Evolutionary conservation across 2,113 vertebrate genomes (phyloP).

Genomic region (Tenrec ecaudatus): DNA sequence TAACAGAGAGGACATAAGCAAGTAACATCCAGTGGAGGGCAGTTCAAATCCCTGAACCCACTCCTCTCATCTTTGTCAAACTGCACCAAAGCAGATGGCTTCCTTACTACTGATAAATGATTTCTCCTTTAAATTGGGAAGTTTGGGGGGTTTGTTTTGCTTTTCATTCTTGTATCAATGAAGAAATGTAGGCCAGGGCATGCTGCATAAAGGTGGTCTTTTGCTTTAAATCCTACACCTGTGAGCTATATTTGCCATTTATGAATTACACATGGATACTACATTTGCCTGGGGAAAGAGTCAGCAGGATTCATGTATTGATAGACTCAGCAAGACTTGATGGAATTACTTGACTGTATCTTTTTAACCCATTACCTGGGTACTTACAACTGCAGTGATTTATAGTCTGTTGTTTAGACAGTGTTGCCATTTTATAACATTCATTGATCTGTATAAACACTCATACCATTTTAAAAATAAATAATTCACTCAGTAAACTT

Average conservation of each 20-base stretch:
- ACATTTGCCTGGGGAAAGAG: neutral
- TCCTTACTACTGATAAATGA: neutral
- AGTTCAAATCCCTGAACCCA: neutral
- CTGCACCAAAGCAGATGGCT: neutral
- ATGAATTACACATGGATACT: constrained; percentile 22
- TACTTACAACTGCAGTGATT: constrained; percentile 18
- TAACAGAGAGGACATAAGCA: neutral
- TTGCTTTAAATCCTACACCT: neutral
- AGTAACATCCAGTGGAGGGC: neutral
- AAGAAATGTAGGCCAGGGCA: neutral
- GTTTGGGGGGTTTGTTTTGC: too few relatives aligned
- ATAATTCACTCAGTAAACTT: constrained; percentile 37
- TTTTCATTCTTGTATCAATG: neutral
- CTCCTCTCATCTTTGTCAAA: neutral
- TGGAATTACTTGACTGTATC: constrained; percentile 36
- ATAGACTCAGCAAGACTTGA: constrained; percentile 24
- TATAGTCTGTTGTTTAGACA: constrained; percentile 5
- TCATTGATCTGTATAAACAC: constrained; percentile 16
- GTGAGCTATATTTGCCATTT: constrained; percentile 18
- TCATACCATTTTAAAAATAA: neutral
- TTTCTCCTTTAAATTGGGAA: neutral
- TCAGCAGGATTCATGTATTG: neutral
- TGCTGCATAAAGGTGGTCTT: neutral
- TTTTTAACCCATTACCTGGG: neutral
- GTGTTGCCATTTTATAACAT: constrained; percentile 5